Evolutionary conservation across 1,140 invertebrate genomes (phyloP).

Genomic region (Cydia pomonella): DNA sequence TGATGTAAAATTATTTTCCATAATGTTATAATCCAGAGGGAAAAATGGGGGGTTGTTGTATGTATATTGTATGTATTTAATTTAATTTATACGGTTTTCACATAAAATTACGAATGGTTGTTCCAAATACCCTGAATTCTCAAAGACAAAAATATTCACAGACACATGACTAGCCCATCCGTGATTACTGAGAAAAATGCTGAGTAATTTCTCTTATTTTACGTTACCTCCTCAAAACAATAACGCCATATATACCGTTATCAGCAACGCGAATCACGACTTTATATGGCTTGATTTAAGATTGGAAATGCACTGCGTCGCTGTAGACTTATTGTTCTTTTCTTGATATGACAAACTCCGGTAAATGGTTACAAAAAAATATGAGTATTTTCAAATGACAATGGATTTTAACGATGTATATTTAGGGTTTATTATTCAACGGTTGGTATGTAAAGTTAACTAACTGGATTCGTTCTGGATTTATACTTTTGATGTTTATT

Average conservation of each 20-base stretch:
- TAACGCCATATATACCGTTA: background rate
- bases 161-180: background rate
- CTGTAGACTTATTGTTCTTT: background rate
- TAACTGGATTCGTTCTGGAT: constrained; percentile 4
- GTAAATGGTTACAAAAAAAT: constrained; percentile 1
- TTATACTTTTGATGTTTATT: constrained; percentile 10
- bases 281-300: background rate
- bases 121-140: background rate
- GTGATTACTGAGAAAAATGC: background rate
- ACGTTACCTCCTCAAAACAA: background rate
- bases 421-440: background rate
- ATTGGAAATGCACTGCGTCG: background rate
- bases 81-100: too few relatives aligned
- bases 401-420: background rate
- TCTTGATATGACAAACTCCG: background rate
- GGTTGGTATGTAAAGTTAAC: background rate
- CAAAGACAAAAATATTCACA: background rate
- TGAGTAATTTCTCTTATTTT: constrained; percentile 4
- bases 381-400: background rate
- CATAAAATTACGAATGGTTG: background rate
- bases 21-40: too few relatives aligned
- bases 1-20: too few relatives aligned
- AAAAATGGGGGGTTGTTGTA: too few relatives aligned
- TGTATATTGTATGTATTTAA: too few relatives aligned
- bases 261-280: background rate